Evolutionary conservation across 2,113 vertebrate genomes (phyloP).

Genomic region (Pangasianodon gigas): DNA sequence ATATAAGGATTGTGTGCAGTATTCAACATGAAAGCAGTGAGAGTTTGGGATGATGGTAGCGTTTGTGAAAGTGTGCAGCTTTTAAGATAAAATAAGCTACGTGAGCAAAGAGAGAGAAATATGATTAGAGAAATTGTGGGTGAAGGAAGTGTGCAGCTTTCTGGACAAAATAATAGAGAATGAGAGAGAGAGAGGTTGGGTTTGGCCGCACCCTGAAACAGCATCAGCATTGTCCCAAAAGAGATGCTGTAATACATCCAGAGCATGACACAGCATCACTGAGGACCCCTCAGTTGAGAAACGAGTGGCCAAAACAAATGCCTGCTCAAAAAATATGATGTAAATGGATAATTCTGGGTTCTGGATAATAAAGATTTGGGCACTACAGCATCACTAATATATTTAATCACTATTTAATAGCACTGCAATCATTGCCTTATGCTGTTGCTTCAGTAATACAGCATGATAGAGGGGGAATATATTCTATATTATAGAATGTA

Average conservation of each 20-base stretch:
- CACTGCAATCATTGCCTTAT: not conserved
- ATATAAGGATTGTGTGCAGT: not conserved
- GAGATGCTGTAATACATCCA: conserved; percentile 39
- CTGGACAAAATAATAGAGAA: not conserved
- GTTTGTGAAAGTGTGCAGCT: not conserved
- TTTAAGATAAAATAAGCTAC: not conserved
- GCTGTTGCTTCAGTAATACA: not conserved
- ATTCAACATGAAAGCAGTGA: not conserved
- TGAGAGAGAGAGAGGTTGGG: not conserved
- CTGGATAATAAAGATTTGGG: not conserved
- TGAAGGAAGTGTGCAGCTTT: not conserved
- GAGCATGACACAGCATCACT: conserved; percentile 62
- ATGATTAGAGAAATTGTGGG: not conserved
- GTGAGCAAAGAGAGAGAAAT: not conserved
- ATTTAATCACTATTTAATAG: not conserved
- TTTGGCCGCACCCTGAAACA: conserved; percentile 52
- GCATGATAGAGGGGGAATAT: not conserved
- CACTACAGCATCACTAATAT: not conserved
- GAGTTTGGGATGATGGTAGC: not conserved
- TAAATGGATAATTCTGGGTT: not conserved
- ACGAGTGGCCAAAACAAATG: conserved; percentile 33
- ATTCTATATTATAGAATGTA: not conserved
- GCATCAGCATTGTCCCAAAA: conserved; percentile 45
- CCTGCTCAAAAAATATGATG: conserved; percentile 44
- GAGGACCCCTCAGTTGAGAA: conserved; percentile 38